Conservation (phyloP, 2,113 vertebrate genomes). For the Oncorhynchus keta region DNA sequence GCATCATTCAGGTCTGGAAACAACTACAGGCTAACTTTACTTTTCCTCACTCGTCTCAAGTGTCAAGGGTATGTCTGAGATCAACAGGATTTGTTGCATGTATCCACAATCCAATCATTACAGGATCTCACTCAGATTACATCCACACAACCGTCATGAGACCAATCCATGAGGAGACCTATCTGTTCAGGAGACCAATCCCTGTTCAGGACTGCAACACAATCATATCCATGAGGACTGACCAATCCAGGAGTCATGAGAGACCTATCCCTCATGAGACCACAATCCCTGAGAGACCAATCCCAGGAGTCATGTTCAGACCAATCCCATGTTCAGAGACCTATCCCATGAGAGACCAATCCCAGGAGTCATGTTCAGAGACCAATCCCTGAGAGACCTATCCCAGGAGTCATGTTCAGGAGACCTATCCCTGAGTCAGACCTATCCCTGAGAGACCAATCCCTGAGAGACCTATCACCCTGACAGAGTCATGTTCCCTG, state of each 20-base stretch:
- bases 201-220: too few species aligned
- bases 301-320: too few species aligned
- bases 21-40: neutral
- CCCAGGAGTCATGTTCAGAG: too few species aligned
- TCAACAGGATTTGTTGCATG: neutral
- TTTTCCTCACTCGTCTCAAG: neutral
- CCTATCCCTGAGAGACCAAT: neutral
- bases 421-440: too few species aligned
- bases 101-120: slow-evolving; percentile 5
- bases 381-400: neutral
- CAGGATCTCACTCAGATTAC: slow-evolving; percentile 27
- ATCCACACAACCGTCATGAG: slow-evolving; percentile 30
- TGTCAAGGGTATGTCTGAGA: neutral
- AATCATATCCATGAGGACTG: too few species aligned
- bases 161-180: slow-evolving; percentile 9
- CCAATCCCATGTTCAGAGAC: too few species aligned
- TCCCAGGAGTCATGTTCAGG: too few species aligned
- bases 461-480: neutral
- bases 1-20: neutral
- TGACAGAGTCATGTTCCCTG: too few species aligned
- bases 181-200: too few species aligned
- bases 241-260: neutral
- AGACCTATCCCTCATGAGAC: too few species aligned
- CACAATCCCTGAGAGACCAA: neutral
- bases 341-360: too few species aligned